Evolutionary conservation across 2,888 invertebrate species (phyloP).

Genomic region (Volucella zonaria): DNA sequence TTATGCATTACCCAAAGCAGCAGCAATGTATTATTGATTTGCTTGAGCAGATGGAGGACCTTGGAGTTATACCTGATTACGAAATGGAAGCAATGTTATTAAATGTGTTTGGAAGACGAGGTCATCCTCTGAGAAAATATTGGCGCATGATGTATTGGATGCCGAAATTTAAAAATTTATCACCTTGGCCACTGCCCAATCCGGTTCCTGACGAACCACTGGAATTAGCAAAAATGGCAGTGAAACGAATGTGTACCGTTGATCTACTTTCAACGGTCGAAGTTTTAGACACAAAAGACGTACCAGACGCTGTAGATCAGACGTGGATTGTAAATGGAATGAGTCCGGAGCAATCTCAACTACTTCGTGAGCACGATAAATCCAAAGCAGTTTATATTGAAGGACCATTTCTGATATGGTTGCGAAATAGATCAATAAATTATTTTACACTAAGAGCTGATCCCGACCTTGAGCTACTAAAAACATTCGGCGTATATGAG

Average conservation of each 20-base stretch:
- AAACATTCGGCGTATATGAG: conserved; percentile 81
- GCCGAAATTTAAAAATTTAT: conserved; percentile 96
- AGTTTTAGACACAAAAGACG: conserved; percentile 87
- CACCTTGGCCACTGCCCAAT: conserved; percentile 92
- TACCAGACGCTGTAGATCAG: conserved; percentile 90
- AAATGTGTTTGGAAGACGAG: conserved; percentile 92
- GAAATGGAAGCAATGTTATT: conserved; percentile 93
- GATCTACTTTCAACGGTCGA: conserved; percentile 88
- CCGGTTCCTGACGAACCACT: conserved; percentile 90
- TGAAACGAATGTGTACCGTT: conserved; percentile 91
- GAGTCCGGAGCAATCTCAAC: conserved; percentile 88
- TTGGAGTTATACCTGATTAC: conserved; percentile 95
- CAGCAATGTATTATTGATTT: conserved; percentile 96
- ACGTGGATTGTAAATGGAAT: conserved; percentile 97
- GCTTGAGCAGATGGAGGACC: conserved; percentile 95
- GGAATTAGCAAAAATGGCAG: conserved; percentile 91
- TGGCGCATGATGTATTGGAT: conserved; percentile 95
- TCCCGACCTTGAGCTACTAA: conserved; percentile 83
- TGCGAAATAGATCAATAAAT: conserved; percentile 88
- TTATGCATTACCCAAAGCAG: conserved; percentile 97
- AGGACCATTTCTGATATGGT: conserved; percentile 92
- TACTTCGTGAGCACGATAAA: conserved; percentile 86
- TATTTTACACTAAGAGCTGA: conserved; percentile 93
- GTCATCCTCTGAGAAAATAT: conserved; percentile 88
- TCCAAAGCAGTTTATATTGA: conserved; percentile 90